Evolutionary conservation across 2,113 vertebrate genomes (phyloP).

Genomic region (Antennarius striatus): DNA sequence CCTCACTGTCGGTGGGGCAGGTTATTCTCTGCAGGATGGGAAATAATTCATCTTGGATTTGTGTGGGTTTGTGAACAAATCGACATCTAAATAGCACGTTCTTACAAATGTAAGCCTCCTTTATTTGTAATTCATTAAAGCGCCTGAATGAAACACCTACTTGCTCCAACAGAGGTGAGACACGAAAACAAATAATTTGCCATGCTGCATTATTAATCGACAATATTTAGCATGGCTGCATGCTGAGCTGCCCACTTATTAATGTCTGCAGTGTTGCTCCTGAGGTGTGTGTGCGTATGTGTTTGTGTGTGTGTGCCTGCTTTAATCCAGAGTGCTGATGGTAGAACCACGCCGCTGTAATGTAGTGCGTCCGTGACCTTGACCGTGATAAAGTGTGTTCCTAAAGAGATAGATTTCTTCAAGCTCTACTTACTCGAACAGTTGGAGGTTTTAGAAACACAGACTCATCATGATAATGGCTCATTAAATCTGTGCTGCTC

Average conservation of each 20-base stretch:
- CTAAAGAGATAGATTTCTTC: conserved; percentile 53
- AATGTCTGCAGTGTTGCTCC: not conserved
- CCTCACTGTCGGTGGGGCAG: too few relatives aligned
- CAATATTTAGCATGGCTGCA: not conserved
- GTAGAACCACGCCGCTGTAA: conserved; percentile 28
- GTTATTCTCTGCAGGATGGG: too few relatives aligned
- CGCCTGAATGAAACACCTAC: not conserved
- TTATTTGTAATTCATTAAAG: not conserved
- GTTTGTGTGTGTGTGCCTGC: conserved; percentile 2
- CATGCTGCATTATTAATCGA: not conserved
- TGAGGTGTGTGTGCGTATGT: not conserved
- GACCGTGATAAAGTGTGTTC: conserved; percentile 18
- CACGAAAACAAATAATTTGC: not conserved
- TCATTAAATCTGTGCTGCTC: conserved; percentile 41
- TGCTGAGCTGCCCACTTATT: conserved; percentile 19
- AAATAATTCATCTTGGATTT: too few relatives aligned
- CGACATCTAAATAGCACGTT: too few relatives aligned
- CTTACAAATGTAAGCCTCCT: too few relatives aligned
- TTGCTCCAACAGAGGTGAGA: not conserved
- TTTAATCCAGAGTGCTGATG: conserved; percentile 35
- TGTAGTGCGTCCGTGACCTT: conserved; percentile 16
- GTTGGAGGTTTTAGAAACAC: conserved; percentile 30
- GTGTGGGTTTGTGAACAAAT: too few relatives aligned
- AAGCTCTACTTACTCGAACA: conserved; percentile 50
- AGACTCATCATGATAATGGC: conserved; percentile 4